A percentile compares a stretch with the other conserved stretches of the same genome.
Conservation (phyloP, 2,113 vertebrate genomes). For the Psammodynastes pulverulentus region DNA sequence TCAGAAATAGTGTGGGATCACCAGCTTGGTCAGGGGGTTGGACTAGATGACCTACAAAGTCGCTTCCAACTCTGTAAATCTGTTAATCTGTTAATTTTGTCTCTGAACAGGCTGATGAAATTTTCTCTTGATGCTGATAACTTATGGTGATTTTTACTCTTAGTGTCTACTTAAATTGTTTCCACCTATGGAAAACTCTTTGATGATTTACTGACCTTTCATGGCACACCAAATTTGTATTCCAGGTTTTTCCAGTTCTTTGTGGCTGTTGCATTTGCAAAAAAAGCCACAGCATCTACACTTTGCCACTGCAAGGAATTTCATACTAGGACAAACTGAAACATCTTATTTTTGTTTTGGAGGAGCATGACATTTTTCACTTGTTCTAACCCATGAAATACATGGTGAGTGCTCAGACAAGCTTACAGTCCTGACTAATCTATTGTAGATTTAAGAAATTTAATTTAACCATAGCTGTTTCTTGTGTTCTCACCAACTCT, state of each 20-base stretch:
- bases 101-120: background rate
- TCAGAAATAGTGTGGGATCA: too few species aligned
- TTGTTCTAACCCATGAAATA: background rate
- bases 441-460: background rate
- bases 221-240: background rate
- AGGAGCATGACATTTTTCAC: background rate
- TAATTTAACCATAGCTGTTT: background rate
- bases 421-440: background rate
- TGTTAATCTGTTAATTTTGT: background rate
- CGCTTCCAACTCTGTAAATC: too few species aligned
- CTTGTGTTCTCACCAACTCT: background rate
- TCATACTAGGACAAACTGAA: background rate
- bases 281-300: background rate
- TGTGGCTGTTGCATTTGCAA: background rate
- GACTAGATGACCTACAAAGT: too few species aligned
- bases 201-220: background rate
- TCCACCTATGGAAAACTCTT: background rate
- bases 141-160: background rate
- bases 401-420: background rate
- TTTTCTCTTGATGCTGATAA: background rate
- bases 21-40: too few species aligned
- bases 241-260: background rate
- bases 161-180: background rate
- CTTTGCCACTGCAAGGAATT: background rate
- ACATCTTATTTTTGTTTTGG: background rate